These are phyloP conservation scores for Dipodomys ordii DNA, from an alignment of 2,113 vertebrate species.

Conservation along the genomic window DNA sequence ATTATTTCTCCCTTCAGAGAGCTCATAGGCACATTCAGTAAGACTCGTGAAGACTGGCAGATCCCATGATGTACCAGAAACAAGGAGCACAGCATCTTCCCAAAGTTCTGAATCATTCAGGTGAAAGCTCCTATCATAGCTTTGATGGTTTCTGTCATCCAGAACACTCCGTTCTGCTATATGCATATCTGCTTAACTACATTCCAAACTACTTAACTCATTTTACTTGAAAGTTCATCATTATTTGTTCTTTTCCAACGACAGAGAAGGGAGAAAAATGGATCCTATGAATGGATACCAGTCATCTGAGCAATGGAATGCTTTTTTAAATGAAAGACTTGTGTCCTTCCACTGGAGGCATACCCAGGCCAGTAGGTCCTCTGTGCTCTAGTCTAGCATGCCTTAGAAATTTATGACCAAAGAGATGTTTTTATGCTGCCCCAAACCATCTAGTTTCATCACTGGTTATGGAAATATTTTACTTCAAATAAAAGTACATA, in stretches of 20 bases:
- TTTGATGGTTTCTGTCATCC: not conserved
- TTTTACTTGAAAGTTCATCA: not conserved
- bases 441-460: not conserved
- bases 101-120: not conserved
- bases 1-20: not conserved
- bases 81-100: no score
- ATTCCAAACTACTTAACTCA: not conserved
- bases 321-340: not conserved
- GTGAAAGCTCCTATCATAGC: not conserved
- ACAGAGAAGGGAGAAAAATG: not conserved
- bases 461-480: slow-evolving; percentile 14
- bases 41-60: rapidly evolving
- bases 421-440: not conserved
- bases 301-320: not conserved
- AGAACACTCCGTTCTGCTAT: not conserved
- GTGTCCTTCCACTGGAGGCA: not conserved
- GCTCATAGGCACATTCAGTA: not conserved
- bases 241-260: not conserved
- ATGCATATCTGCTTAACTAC: not conserved
- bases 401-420: not conserved
- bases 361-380: not conserved
- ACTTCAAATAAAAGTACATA: not conserved
- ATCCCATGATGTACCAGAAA: not conserved
- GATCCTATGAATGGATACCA: not conserved
- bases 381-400: not conserved